Evolutionary conservation across 2,888 invertebrate species (phyloP).

Genomic region (Limnephilus auricula): DNA sequence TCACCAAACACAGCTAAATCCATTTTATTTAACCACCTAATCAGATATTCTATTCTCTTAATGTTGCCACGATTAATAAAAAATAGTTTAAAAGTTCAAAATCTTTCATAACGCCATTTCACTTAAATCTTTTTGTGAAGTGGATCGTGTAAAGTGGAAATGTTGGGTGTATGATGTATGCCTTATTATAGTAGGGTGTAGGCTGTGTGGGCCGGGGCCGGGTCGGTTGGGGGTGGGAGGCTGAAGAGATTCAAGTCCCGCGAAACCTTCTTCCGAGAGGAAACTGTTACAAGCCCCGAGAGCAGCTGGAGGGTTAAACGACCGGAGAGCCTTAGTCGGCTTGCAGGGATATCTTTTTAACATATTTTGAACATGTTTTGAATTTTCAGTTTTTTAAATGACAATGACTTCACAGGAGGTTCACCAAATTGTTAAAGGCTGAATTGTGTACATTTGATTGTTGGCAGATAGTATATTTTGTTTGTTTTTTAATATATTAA

Average conservation of each 20-base stretch:
- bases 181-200: not conserved
- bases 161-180: not conserved
- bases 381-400: not conserved
- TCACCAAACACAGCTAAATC: no score
- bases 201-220: not conserved
- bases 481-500: not conserved
- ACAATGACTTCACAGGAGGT: not conserved
- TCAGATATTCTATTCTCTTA: not conserved
- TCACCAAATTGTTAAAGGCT: not conserved
- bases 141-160: not conserved
- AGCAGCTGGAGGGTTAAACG: not conserved
- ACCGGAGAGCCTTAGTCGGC: not conserved
- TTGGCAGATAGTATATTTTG: not conserved
- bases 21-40: no score
- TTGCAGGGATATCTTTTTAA: not conserved
- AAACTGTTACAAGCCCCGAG: conserved; percentile 23
- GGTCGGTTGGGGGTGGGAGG: not conserved
- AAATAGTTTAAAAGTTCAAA: not conserved
- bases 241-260: not conserved
- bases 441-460: not conserved
- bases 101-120: not conserved
- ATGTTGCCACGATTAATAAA: not conserved
- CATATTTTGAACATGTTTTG: not conserved
- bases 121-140: not conserved
- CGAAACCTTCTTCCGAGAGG: conserved; percentile 36